phyloP scores from a whole-genome alignment of 2,113 vertebrate species.

The Poecilia latipinna region DNA sequence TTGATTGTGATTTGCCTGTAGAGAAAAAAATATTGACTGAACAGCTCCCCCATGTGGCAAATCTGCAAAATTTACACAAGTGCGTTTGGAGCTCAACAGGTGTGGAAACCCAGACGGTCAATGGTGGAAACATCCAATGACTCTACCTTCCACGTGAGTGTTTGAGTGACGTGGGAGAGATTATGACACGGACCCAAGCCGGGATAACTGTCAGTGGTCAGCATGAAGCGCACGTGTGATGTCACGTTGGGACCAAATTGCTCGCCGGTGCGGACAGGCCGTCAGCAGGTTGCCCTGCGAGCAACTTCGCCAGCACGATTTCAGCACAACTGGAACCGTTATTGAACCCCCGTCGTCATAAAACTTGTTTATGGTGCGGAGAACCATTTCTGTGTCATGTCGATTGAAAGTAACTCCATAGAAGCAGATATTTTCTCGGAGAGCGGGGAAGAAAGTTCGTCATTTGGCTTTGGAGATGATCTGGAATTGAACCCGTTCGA shows the following conservation, averaged over 20 bases:
- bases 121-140: neutral
- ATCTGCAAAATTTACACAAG: too few species aligned
- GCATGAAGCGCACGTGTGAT: constrained; percentile 41
- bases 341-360: neutral
- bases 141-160: constrained; percentile 15
- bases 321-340: too few species aligned
- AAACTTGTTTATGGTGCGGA: neutral
- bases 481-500: constrained; percentile 92
- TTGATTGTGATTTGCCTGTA: too few species aligned
- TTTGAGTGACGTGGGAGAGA: constrained; percentile 18
- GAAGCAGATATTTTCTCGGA: constrained; percentile 37
- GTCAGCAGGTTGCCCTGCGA: neutral
- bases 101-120: neutral
- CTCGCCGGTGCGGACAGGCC: constrained; percentile 36
- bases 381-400: constrained; percentile 33
- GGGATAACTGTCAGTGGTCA: neutral
- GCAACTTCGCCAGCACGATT: neutral
- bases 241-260: constrained; percentile 39
- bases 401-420: constrained; percentile 22
- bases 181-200: constrained; percentile 22
- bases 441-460: constrained; percentile 42
- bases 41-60: too few species aligned
- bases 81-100: too few species aligned
- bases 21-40: too few species aligned
- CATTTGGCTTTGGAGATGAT: constrained; percentile 82